Percentiles rank a stretch among this genome's conserved stretches.
Conservation (phyloP, 2,797 vertebrate genomes). For the Myoxocephalus aenaeus region DNA sequence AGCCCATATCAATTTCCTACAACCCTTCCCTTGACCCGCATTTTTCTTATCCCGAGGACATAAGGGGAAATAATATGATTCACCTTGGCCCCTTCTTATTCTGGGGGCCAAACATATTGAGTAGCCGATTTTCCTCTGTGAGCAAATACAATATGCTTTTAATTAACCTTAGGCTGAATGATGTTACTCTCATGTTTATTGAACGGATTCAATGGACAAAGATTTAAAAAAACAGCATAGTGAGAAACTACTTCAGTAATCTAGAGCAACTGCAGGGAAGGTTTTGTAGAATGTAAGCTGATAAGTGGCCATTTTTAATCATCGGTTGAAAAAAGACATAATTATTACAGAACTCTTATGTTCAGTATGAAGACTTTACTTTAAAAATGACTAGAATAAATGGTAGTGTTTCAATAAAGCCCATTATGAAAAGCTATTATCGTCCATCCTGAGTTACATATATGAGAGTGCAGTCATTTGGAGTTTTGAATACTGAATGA, state of each 20-base stretch:
- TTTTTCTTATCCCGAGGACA: slow-evolving; percentile 38
- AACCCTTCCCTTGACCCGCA: slow-evolving; percentile 8
- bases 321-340: fast-evolving
- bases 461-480: slow-evolving; percentile 19
- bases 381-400: slow-evolving; percentile 7
- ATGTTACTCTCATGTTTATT: background rate
- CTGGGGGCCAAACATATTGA: slow-evolving; percentile 9
- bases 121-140: background rate
- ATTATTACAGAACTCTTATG: background rate
- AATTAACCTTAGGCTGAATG: slow-evolving; percentile 40
- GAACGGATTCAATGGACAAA: slow-evolving; percentile 3
- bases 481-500: slow-evolving; percentile 4
- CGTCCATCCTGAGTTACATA: slow-evolving; percentile 29
- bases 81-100: slow-evolving; percentile 38
- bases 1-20: slow-evolving; percentile 32
- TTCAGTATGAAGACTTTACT: slow-evolving; percentile 13
- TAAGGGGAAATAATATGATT: slow-evolving; percentile 38
- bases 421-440: slow-evolving; percentile 27
- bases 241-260: background rate
- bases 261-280: background rate
- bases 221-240: background rate
- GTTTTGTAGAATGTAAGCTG: background rate
- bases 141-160: slow-evolving; percentile 31
- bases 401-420: slow-evolving; percentile 22
- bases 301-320: slow-evolving; percentile 6